Percentiles rank a stretch among this genome's conserved stretches.
These are phyloP conservation scores for Podarcis muralis DNA, from an alignment of 2,113 vertebrate species.

Conservation along the genomic window DNA sequence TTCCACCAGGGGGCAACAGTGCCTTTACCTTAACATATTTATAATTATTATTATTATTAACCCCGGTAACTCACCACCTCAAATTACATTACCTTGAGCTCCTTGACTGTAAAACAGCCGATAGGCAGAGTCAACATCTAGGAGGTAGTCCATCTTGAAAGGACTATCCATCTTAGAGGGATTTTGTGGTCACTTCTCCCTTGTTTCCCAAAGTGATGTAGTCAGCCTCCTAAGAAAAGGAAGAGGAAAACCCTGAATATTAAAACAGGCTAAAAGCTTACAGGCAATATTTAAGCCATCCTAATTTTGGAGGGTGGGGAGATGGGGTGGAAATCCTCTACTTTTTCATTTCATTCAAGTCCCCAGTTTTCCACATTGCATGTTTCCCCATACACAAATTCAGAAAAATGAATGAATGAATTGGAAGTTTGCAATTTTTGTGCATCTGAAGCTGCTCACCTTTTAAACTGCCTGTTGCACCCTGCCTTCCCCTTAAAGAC, in stretches of 20 bases:
- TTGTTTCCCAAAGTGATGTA: conserved; percentile 27
- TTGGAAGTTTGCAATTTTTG: neutral
- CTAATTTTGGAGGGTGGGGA: neutral
- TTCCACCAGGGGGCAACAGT: neutral
- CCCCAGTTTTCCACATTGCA: no score
- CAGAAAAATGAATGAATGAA: neutral
- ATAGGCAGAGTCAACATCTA: conserved; percentile 83
- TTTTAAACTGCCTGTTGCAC: conserved; percentile 27
- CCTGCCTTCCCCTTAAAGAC: conserved; percentile 17
- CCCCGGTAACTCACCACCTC: neutral
- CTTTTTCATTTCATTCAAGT: neutral
- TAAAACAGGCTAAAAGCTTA: conserved; percentile 27
- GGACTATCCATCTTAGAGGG: conserved; percentile 69
- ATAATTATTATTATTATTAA: no score
- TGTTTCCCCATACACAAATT: neutral
- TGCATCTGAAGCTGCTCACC: neutral
- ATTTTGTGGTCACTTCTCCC: conserved; percentile 32
- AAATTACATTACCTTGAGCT: conserved; percentile 80
- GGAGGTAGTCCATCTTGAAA: conserved; percentile 83
- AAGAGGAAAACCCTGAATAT: conserved; percentile 29
- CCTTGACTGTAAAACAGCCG: conserved; percentile 84
- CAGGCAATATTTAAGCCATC: conserved; percentile 29
- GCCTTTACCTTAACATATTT: neutral
- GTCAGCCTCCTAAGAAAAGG: conserved; percentile 66
- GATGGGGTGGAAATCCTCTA: neutral